Percentiles rank a stretch among this genome's conserved stretches.
These are phyloP conservation scores for Plagodis dolabraria DNA, from an alignment of 2,888 invertebrate genomes.

Conservation along the genomic window DNA sequence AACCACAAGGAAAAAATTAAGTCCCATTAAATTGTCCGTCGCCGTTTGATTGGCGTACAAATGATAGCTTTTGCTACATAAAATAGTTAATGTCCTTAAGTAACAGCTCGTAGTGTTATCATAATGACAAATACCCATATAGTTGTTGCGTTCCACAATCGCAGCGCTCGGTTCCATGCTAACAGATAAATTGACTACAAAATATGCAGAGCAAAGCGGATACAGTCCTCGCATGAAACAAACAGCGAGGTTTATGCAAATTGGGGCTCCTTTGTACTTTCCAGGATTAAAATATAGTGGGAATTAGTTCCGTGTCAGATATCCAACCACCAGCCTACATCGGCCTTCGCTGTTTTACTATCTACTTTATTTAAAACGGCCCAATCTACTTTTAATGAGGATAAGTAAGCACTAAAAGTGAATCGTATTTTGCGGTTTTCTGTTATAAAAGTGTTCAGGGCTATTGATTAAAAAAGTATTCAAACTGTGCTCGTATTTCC, in stretches of 20 bases:
- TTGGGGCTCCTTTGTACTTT: conserved; percentile 82
- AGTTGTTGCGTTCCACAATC: conserved; percentile 27
- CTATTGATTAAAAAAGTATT: conserved; percentile 56
- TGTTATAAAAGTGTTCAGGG: conserved; percentile 26
- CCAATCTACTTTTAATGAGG: conserved; percentile 47
- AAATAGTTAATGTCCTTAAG: background rate
- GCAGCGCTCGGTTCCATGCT: conserved; percentile 49
- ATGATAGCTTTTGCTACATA: no score
- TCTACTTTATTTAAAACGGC: conserved; percentile 64
- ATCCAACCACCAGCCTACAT: conserved; percentile 65
- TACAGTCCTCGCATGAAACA: conserved; percentile 80
- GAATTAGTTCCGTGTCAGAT: conserved; percentile 83
- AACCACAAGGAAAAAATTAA: no score
- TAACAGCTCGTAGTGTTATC: conserved; percentile 18
- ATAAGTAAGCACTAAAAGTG: conserved; percentile 38
- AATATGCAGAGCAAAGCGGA: conserved; percentile 76
- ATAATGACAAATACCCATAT: conserved; percentile 29
- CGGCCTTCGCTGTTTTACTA: conserved; percentile 71
- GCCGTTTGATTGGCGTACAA: no score
- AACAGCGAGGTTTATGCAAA: conserved; percentile 83
- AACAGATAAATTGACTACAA: conserved; percentile 77
- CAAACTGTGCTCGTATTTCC: conserved; percentile 60
- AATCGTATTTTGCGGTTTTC: conserved; percentile 22
- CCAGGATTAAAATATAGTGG: conserved; percentile 82
- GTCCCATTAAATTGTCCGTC: no score